Evolutionary conservation across 2,797 vertebrate genomes (phyloP).

Genomic region (Fratercula arctica): DNA sequence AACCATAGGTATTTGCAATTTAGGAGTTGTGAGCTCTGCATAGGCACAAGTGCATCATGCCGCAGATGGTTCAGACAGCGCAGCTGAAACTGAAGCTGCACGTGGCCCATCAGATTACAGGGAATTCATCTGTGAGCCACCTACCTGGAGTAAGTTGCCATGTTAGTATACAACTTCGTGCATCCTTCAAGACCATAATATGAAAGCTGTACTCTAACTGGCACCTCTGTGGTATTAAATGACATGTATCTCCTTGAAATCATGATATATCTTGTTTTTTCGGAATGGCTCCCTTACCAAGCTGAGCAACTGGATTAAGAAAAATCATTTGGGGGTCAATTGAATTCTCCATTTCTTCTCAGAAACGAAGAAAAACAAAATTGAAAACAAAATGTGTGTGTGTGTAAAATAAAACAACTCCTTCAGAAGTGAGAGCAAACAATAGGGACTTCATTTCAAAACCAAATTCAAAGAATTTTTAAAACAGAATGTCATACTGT

Average conservation of each 20-base stretch:
- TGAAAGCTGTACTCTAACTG: neutral
- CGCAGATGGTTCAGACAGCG: neutral
- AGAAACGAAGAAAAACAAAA: neutral
- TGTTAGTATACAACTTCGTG: neutral
- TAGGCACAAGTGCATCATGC: neutral
- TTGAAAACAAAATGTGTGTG: neutral
- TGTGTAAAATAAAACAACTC: neutral
- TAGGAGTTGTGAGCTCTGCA: neutral
- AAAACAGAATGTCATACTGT: neutral
- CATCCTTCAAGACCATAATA: neutral
- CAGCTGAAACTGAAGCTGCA: neutral
- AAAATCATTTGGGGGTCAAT: neutral
- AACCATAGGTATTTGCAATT: neutral
- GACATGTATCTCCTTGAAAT: neutral
- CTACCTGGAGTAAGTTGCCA: neutral
- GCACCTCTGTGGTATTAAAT: neutral
- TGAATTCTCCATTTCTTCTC: neutral
- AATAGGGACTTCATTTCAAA: neutral
- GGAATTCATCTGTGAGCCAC: neutral
- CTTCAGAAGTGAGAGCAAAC: neutral
- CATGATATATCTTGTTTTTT: neutral
- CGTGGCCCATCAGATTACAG: rapidly evolving
- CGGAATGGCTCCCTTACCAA: neutral
- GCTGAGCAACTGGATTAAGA: neutral
- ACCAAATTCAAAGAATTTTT: neutral